Percentiles rank a stretch among this genome's conserved stretches.
Evolutionary conservation across 2,888 invertebrate genomes (phyloP).

Genomic region (Zygogramma bicolorata): DNA sequence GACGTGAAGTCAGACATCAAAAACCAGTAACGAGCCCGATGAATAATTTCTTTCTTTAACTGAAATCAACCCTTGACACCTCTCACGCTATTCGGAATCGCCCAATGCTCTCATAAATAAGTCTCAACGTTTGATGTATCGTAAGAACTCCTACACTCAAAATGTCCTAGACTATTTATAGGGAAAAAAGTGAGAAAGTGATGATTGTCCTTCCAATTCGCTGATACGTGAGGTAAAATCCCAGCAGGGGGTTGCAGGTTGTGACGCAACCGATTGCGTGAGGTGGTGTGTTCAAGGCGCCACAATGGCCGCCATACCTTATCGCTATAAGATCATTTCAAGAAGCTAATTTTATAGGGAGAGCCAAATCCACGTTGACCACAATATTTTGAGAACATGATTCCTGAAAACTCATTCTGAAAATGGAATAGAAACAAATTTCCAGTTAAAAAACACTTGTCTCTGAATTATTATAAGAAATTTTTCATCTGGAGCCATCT

Average conservation of each 20-base stretch:
- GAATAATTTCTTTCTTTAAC: no score
- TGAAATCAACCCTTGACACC: no score
- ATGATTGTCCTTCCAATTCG: constrained; percentile 26
- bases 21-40: no score
- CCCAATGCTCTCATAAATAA: no score
- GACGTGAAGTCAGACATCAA: no score
- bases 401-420: no score
- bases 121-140: no score
- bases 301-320: constrained; percentile 59
- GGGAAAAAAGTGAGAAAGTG: constrained; percentile 14
- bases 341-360: constrained; percentile 59
- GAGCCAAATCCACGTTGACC: constrained; percentile 52
- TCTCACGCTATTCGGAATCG: no score
- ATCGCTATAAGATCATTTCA: constrained; percentile 62
- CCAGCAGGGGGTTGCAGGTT: constrained; percentile 50
- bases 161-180: not conserved
- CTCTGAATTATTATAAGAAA: no score
- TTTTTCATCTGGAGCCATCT: no score
- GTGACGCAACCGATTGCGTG: constrained; percentile 66
- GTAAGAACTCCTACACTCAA: constrained; percentile 5
- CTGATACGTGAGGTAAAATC: constrained; percentile 37
- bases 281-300: constrained; percentile 57
- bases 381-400: not conserved
- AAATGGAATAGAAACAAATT: no score
- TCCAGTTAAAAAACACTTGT: no score